Evolutionary conservation across 2,113 vertebrate genomes (phyloP), one percentile per base, ranked within the genome.

Genomic region (Clarias macrocephalus): DNA sequence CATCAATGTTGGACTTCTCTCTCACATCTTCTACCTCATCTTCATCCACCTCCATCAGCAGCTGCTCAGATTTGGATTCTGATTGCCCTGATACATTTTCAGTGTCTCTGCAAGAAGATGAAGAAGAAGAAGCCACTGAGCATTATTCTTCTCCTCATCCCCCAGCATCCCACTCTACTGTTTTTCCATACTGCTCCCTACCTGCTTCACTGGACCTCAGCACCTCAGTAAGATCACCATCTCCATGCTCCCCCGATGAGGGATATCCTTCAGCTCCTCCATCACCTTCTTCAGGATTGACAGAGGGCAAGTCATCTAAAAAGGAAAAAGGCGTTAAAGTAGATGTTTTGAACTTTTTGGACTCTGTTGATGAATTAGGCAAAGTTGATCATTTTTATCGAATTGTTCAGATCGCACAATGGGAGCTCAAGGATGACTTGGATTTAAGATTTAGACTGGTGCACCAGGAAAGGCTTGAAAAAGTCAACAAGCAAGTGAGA

Each of bases 31-130:
- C 94, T 57, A 95, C 94, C 84, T 96, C 94, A n/a, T 96, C 95
- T 25, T 98, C 97, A 56, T 96, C 97, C 77, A 99, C 97, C 68
- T 97, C 98, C 62, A 97, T 97, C 89, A 98, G 97, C 90, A 98
- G 97, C 92, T 99, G 97, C 92, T 99, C 97, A 0, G 97, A 99
- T 91, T 95, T 98, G 89, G 98, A 97, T 88, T 95, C 96, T 2
- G 97, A 99, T 68, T 96, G 96, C 59, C 95, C 95, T 0, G 97
- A 97, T 0, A 92, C 96, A 60, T 96, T 96, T 0, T 94, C 95
- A 86, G 95, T 96, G 91, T 94, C 93, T 37, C 92, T 92, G 42
- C 89, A 93, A 2, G 91, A 93, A 62, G 91, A 92, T 15, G 79
- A 59, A 21, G 77, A 80, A 60, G 75, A 63, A 89, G 92, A 90